Base-by-base conservation (phyloP, 2,797 vertebrate genomes). In the Ctenosaura bakeri region DNA sequence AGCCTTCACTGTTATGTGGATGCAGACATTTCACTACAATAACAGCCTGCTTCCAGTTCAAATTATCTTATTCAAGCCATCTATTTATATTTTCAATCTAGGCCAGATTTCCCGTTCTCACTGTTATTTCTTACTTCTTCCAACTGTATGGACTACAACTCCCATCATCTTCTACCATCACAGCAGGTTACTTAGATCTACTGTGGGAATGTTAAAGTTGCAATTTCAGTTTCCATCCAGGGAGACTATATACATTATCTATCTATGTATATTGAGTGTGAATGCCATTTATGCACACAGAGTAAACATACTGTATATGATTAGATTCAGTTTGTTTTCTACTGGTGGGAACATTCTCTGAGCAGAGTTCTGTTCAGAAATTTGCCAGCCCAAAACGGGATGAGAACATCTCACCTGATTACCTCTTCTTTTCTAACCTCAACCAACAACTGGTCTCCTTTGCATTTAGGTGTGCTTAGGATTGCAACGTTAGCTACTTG, bases 21-120 rank as follows among this genome's bases (percentile, higher is more conserved):
- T 88, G 74, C 12, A 79, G 13, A 2, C 73, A 50, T 80, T 88
- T 14, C 84, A 91, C 29, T 16, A 83, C 13, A 22, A 32, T 76
- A 73, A 46, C 78, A 85, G 13, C 89, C 78, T 88, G 35, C 5
- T 88, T 91, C 38, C 38, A 18, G 77, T 82, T 76, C 78, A 89
- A 85, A 92, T 22, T 35, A 46, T 0, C 3, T 0, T 83, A 73
- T n/a, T 26, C 14, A 35, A 13, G 32, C 46, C 18, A 35, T 52
- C 10, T 82, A 20, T 84, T 26, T 56, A 26, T 24, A 77, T 16
- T 77, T 74, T 62, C 54, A 35, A 62, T 66, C 64, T 66, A 66
- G 59, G 59, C 59, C 59, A 20, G 64, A 1, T 26, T 29, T 8
- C 1, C 26, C 64, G 2, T 29, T 66, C 26, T 66, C 9, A 66